Evolutionary conservation across 2,113 vertebrate species (phyloP).

Genomic region (Onychostoma macrolepis): DNA sequence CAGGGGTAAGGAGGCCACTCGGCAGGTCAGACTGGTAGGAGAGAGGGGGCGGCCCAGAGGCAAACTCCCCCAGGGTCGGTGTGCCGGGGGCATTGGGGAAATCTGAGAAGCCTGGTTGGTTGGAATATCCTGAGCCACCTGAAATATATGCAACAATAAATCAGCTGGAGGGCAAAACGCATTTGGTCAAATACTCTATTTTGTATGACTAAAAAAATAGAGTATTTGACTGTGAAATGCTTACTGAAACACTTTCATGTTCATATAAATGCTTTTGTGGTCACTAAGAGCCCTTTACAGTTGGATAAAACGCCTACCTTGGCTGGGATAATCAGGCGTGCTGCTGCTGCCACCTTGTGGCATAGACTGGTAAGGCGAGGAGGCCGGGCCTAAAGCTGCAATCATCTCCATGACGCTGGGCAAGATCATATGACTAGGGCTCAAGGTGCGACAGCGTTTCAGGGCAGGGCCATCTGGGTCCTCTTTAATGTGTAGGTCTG

Average conservation of each 20-base stretch:
- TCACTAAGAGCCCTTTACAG: not conserved
- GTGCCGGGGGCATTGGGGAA: slow-evolving; percentile 84
- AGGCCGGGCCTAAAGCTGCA: slow-evolving; percentile 84
- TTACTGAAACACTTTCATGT: not conserved
- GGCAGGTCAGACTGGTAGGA: slow-evolving; percentile 87
- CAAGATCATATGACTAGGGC: slow-evolving; percentile 92
- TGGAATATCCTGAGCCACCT: slow-evolving; percentile 82
- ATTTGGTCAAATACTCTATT: not conserved
- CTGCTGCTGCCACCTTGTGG: slow-evolving; percentile 69
- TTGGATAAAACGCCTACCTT: slow-evolving; percentile 70
- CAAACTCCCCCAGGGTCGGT: slow-evolving; percentile 84
- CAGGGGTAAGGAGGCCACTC: slow-evolving; percentile 75
- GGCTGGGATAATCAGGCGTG: slow-evolving; percentile 79
- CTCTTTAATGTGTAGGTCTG: slow-evolving; percentile 90
- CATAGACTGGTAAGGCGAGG: slow-evolving; percentile 78
- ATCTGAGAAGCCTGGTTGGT: slow-evolving; percentile 82
- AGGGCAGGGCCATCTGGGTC: slow-evolving; percentile 87
- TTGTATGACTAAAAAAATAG: not conserved
- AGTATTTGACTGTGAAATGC: not conserved
- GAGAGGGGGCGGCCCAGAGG: slow-evolving; percentile 77
- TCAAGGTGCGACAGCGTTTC: slow-evolving; percentile 92
- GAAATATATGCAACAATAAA: not conserved
- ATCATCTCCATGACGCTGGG: slow-evolving; percentile 98
- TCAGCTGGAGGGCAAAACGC: not conserved
- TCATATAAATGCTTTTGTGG: not conserved